Base-by-base conservation (phyloP, 2,113 vertebrate genomes). In the Petrocephalus zakoni region DNA sequence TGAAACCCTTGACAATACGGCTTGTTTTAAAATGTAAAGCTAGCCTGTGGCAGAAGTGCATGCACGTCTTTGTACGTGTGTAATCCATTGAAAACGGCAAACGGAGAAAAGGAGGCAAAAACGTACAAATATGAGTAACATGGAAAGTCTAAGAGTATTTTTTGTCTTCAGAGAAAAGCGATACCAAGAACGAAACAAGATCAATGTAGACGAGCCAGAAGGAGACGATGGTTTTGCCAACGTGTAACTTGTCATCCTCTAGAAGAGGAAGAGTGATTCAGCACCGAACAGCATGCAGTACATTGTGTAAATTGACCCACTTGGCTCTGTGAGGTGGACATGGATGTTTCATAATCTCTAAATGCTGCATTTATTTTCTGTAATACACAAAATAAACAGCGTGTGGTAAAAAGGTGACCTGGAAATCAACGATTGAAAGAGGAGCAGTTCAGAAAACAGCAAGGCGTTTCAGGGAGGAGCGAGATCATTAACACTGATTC, bases 191-290 rank as follows among this genome's bases (percentile, higher is more conserved):
- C 95, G 92, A 91, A 91, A 91, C 68, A 95, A 92, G 91, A 91
- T 90, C 68, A 93, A 92, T 53, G 94, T 93, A 91, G 97, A 96
- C 90, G 96, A 95, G 87, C 91, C 89, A 0, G 89, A 42, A 2
- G 92, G 92, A 85, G 92, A 90, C 92, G 95, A 97, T 93, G 94
- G 0, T 90, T 90, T 81, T 95, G 10, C 95, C n/a, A 94, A 94
- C 58, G 94, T 96, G 51, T 97, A 96, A 96, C 84, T 90, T 37
- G 6, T 53, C 85, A 42, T 81, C 64, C 22, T 11, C 51, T 56
- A 85, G 46, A n/a, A 52, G 21, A 84, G n/a, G 61, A 78, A 78
- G 34, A 78, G 72, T 78, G 72, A 78, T 78, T 78, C 34, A 19
- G 11, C 51, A 61, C 46, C 42, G 19, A 83, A 83, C 72, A 78